phyloP scores from a whole-genome alignment of 2,888 invertebrate genomes.

The Lasioglossum figueresi region DNA sequence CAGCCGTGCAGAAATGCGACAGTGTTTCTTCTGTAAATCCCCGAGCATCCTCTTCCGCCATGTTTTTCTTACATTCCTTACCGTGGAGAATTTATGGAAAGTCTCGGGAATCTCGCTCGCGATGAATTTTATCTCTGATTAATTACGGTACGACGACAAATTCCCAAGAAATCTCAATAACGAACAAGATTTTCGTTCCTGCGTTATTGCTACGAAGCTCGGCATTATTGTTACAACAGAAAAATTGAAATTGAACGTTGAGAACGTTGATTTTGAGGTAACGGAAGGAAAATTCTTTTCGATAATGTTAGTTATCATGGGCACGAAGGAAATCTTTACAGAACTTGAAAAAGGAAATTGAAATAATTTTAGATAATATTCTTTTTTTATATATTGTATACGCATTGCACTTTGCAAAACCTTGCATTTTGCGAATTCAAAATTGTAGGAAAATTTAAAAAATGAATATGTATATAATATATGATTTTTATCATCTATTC shows the following conservation, averaged over 20 bases:
- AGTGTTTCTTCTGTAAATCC: neutral
- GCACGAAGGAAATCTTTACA: no score
- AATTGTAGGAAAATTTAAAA: no score
- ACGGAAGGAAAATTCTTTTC: neutral
- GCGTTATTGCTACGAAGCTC: no score
- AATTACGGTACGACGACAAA: slow-evolving; percentile 2
- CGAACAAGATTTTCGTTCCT: no score
- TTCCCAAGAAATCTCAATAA: neutral
- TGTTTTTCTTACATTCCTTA: neutral
- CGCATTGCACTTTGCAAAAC: no score
- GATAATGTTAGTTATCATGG: neutral
- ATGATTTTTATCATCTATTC: no score
- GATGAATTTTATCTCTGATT: neutral
- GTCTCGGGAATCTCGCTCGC: neutral
- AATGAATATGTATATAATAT: no score
- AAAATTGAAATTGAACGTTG: neutral
- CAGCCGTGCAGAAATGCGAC: neutral
- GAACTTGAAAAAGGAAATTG: no score
- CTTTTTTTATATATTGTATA: no score
- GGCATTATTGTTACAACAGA: neutral
- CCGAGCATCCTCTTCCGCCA: neutral
- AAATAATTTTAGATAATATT: no score
- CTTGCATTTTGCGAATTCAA: no score
- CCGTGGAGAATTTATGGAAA: neutral
- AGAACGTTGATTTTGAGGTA: neutral